Evolutionary conservation across 2,113 vertebrate species (phyloP).

Genomic region (Penelope pileata): DNA sequence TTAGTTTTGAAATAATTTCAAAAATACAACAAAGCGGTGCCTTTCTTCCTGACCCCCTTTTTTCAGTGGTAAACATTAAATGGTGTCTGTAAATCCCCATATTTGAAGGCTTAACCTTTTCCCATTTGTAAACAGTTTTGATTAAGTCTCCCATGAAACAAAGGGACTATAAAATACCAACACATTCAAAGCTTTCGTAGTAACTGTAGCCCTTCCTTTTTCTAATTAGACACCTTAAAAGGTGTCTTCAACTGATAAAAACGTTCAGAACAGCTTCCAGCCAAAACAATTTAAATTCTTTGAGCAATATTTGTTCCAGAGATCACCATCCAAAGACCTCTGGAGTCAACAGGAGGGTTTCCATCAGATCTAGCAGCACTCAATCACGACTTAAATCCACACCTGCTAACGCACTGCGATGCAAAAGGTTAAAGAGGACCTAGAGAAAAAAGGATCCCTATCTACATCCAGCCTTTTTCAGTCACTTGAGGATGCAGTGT

Average conservation of each 20-base stretch:
- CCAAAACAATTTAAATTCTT: conserved; percentile 2
- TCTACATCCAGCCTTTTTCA: not conserved
- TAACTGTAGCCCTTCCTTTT: not conserved
- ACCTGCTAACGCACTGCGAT: fast-evolving
- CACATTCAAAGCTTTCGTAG: not conserved
- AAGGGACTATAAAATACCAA: not conserved
- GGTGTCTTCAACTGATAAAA: conserved; percentile 39
- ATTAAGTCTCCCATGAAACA: not conserved
- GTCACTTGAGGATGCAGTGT: not conserved
- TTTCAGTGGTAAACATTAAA: not conserved
- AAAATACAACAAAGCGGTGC: not conserved
- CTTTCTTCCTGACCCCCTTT: not conserved
- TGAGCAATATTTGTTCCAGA: not conserved
- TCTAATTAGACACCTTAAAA: conserved; percentile 45
- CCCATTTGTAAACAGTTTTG: not conserved
- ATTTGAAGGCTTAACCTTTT: not conserved
- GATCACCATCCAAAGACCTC: not conserved
- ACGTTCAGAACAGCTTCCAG: not conserved
- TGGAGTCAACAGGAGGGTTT: not conserved
- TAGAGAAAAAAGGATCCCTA: not conserved
- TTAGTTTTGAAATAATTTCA: not conserved
- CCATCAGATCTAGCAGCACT: not conserved
- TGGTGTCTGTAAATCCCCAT: not conserved
- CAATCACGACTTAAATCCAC: not conserved
- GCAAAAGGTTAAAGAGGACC: not conserved